Conservation (phyloP, 1,140 invertebrate genomes). For the Megalonaias nervosa region DNA sequence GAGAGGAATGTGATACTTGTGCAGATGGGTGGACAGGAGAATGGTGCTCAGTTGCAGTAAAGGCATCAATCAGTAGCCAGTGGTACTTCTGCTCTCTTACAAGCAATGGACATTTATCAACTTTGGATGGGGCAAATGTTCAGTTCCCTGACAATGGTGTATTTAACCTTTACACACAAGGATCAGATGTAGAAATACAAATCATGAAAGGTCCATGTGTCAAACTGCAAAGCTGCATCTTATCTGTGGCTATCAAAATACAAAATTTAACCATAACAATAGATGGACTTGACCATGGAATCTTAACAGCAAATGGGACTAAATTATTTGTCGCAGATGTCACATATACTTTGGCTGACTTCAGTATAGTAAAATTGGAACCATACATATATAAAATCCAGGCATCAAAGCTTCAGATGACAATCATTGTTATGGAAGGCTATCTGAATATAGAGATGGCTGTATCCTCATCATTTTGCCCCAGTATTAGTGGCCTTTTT, state of each 20-base stretch:
- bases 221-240: conserved; percentile 33
- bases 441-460: too few species aligned
- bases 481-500: too few species aligned
- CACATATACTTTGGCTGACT: too few species aligned
- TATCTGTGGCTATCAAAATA: conserved; percentile 24
- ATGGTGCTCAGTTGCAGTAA: conserved; percentile 36
- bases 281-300: conserved; percentile 20
- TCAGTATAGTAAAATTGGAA: too few species aligned
- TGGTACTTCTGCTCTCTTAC: conserved; percentile 18
- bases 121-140: conserved; percentile 37
- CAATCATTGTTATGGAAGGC: too few species aligned
- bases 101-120: conserved; percentile 36
- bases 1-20: conserved; percentile 38
- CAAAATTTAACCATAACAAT: conserved; percentile 23
- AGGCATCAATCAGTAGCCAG: neutral
- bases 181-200: conserved; percentile 19
- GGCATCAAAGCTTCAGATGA: too few species aligned
- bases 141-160: conserved; percentile 29
- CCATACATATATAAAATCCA: too few species aligned
- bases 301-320: conserved; percentile 18
- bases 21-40: conserved; percentile 36
- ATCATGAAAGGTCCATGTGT: conserved; percentile 16
- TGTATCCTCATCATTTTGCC: too few species aligned
- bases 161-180: conserved; percentile 6
- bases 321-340: too few species aligned